Base-by-base conservation (phyloP, 1,140 invertebrate species). In the Mesaphorura yosii region DNA sequence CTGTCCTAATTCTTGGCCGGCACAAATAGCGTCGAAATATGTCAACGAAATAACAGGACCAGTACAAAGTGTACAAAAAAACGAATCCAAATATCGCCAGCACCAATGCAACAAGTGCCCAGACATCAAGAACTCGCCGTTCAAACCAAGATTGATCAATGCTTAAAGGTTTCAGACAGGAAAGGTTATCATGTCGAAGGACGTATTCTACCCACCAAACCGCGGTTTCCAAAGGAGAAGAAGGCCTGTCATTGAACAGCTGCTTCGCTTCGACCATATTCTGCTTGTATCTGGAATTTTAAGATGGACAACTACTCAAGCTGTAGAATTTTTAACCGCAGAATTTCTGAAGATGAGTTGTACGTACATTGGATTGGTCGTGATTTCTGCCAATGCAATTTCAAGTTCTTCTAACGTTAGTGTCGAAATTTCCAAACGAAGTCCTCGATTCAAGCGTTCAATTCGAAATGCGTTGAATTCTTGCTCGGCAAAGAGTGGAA, bases 181-280 rank as follows among this genome's bases (percentile, higher is more conserved):
- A 50, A 5, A 26, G 15, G 14, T 58, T 31, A n/a, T 58, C 42
- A 41, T 58, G 39, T 12, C 51, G 15, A 4, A 58, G 38, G 39
- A 58, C 46, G 31, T 39, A 58, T n/a, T 58, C 57, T 38, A 48
- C 51, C 57, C 57, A 58, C 31, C 42, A 58, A 2, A 58, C 14
- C 12, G 57, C 57, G 14, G 48, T 47, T 14, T 58, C 57, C 12
- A 54, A 34, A 1, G 57, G 51, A 12, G 41, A 47, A 17, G 23
- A 27, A 17, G 46, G 51, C 14, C 44, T 47, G 26, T 58, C 57
- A 28, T 37, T 51, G 25, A 53, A 57, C 15, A 39, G 15, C 29
- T 37, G 44, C 15, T 39, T 41, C 6, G 49, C n/a, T 23, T 20
- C 1, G 31, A 51, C 38, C 27, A 53, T 48, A 10, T 52, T 50